These are phyloP conservation scores for Rhogogaster chlorosoma DNA, from an alignment of 2,888 invertebrate genomes.

Conservation along the genomic window DNA sequence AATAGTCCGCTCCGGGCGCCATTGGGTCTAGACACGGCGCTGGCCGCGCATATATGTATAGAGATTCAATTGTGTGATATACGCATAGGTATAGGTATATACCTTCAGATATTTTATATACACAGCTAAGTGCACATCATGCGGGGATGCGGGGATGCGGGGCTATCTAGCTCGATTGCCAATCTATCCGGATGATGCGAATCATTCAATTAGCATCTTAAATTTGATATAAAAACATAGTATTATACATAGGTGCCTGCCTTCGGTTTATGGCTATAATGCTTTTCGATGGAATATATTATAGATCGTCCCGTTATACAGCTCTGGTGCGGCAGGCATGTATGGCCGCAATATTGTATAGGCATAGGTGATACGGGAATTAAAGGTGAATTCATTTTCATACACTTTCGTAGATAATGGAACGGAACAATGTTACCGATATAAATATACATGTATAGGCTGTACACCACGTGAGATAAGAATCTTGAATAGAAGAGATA, in stretches of 20 bases:
- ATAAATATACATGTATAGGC: neutral
- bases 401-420: neutral
- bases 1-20: too few species aligned
- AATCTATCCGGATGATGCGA: conserved; percentile 3
- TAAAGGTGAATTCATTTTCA: neutral
- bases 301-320: neutral
- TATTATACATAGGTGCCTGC: neutral
- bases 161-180: neutral
- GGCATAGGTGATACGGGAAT: neutral
- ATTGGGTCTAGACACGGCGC: too few species aligned
- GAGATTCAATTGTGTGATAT: neutral
- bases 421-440: neutral
- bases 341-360: neutral
- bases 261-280: neutral
- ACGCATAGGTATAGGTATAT: neutral
- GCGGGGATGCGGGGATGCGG: too few species aligned
- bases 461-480: neutral
- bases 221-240: neutral
- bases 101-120: neutral
- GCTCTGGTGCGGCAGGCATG: neutral
- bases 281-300: neutral
- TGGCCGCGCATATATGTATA: neutral
- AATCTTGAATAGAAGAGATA: neutral
- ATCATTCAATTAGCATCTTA: conserved; percentile 10
- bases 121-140: neutral